Evolutionary conservation across 1,140 invertebrate species (phyloP).

Genomic region (Trachymyrmex cornetzi): DNA sequence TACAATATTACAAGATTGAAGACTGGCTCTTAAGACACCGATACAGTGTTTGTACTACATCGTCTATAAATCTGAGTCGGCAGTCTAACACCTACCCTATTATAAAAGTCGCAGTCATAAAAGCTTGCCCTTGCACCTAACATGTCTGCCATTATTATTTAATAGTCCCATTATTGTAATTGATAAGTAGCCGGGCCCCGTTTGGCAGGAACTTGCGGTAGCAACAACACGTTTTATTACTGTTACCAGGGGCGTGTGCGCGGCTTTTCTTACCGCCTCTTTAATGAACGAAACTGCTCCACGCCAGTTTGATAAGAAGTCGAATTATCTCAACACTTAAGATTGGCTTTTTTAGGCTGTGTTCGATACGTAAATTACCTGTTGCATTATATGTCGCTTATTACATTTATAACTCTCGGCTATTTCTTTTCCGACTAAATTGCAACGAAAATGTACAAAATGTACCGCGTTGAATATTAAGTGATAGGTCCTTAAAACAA

Average conservation of each 20-base stretch:
- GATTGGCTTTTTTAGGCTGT: slow-evolving; percentile 4
- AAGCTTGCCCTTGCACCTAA: slow-evolving; percentile 68
- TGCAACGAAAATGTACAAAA: slow-evolving; percentile 1
- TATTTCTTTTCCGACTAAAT: slow-evolving; percentile 45
- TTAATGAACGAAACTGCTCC: slow-evolving; percentile 75
- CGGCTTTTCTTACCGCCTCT: slow-evolving; percentile 58
- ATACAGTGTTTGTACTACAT: slow-evolving; percentile 71
- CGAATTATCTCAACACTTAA: slow-evolving; percentile 69
- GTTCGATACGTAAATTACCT: slow-evolving; percentile 32
- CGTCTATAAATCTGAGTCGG: slow-evolving; percentile 72
- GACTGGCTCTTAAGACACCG: slow-evolving; percentile 47
- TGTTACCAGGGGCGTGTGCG: slow-evolving; percentile 41
- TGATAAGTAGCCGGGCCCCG: slow-evolving; percentile 71
- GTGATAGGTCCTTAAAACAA: neutral
- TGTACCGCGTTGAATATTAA: neutral
- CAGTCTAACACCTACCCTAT: slow-evolving; percentile 70
- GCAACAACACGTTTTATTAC: slow-evolving; percentile 73
- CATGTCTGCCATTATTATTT: slow-evolving; percentile 75
- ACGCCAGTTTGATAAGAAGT: slow-evolving; percentile 73
- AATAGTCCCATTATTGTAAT: slow-evolving; percentile 78
- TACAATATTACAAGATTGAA: slow-evolving; percentile 59
- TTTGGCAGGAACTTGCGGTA: slow-evolving; percentile 59
- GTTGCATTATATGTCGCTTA: slow-evolving; percentile 58
- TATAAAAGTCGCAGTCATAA: slow-evolving; percentile 72
- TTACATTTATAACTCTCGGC: slow-evolving; percentile 61